A percentile compares a stretch with the other conserved stretches of the same genome.
phyloP scores from a whole-genome alignment of 2,888 invertebrate genomes.

The Physocephala rufipes region DNA sequence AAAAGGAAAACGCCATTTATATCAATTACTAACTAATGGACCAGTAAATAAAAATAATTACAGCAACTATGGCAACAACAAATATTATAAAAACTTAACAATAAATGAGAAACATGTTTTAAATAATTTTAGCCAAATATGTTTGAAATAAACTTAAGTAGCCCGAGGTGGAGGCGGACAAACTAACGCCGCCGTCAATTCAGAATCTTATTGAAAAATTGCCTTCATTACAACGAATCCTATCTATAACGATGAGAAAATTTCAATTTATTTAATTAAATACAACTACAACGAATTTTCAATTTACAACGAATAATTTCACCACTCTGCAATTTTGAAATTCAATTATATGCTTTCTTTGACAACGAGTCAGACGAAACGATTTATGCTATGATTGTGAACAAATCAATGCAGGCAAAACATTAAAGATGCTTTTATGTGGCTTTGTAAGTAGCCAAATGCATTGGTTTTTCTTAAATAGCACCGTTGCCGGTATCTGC shows the following conservation, averaged over 20 bases:
- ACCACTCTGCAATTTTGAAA: too few relatives aligned
- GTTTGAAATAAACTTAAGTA: neutral
- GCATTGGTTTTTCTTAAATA: too few relatives aligned
- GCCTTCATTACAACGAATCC: neutral
- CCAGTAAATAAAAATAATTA: neutral
- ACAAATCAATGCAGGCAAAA: too few relatives aligned
- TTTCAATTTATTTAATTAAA: too few relatives aligned
- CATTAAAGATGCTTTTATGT: too few relatives aligned
- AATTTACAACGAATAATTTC: too few relatives aligned
- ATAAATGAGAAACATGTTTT: neutral
- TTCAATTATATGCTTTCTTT: too few relatives aligned
- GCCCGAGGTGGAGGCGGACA: conserved; percentile 1
- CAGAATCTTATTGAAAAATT: neutral
- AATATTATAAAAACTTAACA: neutral
- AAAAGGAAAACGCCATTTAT: neutral
- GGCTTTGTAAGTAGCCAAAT: too few relatives aligned
- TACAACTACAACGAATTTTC: too few relatives aligned
- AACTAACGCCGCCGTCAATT: neutral
- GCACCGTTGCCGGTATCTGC: too few relatives aligned
- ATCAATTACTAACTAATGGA: neutral
- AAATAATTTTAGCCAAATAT: conserved; percentile 6
- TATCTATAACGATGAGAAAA: neutral
- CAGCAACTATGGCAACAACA: neutral
- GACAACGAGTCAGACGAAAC: too few relatives aligned
- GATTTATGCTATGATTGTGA: too few relatives aligned